phyloP scores from a whole-genome alignment of 2,113 vertebrate genomes.

The Zosterops borbonicus region DNA sequence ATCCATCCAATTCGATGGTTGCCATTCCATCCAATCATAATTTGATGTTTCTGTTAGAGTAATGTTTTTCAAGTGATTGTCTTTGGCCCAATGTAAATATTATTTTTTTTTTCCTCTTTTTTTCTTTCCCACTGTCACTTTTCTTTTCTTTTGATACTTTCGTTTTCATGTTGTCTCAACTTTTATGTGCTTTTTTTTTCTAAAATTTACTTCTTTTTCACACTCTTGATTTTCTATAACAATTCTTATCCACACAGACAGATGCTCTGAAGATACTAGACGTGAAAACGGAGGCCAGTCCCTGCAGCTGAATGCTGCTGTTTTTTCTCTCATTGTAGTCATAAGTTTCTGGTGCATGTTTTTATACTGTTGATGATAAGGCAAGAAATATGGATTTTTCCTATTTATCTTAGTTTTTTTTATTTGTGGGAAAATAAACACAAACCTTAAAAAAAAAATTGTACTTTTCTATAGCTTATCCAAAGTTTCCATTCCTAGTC shows the following conservation, averaged over 20 bases:
- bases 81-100: constrained; percentile 43
- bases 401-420: background rate
- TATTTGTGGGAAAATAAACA: constrained; percentile 11
- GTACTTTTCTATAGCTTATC: background rate
- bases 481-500: background rate
- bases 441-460: background rate
- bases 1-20: background rate
- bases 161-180: constrained; percentile 5
- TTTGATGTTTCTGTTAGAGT: background rate
- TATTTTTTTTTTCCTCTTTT: constrained; percentile 51
- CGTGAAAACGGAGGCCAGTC: constrained; percentile 70
- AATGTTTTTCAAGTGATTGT: constrained; percentile 21
- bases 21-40: background rate
- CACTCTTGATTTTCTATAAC: constrained; percentile 45
- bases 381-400: background rate
- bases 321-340: constrained; percentile 61
- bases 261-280: constrained; percentile 76
- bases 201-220: constrained; percentile 19
- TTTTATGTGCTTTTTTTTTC: background rate
- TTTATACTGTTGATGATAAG: constrained; percentile 28
- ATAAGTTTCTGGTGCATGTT: constrained; percentile 64
- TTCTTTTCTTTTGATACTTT: constrained; percentile 33
- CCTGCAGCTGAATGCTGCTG: constrained; percentile 72
- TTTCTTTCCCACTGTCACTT: constrained; percentile 62
- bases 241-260: constrained; percentile 70